phyloP scores from a whole-genome alignment of 1,140 invertebrate genomes.

The Wasmannia auropunctata region DNA sequence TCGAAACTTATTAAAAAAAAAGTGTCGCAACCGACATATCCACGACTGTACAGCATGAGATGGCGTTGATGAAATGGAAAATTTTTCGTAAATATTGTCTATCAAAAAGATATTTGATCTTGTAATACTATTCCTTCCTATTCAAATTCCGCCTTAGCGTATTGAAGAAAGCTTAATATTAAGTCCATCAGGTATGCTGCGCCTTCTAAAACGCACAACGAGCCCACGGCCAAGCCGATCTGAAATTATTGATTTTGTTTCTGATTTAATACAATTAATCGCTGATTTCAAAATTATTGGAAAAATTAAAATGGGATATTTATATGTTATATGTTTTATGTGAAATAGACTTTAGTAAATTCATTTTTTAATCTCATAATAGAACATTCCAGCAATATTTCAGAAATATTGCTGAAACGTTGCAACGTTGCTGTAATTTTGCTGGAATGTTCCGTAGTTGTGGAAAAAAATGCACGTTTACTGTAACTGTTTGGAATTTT shows the following conservation, averaged over 20 bases:
- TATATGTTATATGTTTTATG: background rate
- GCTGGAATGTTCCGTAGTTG: no score
- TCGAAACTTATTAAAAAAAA: no score
- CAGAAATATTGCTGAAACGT: no score
- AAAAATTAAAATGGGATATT: background rate
- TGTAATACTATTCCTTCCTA: constrained; percentile 8
- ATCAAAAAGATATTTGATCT: background rate
- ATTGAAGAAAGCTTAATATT: constrained; percentile 90
- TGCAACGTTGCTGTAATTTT: no score
- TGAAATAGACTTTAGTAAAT: background rate
- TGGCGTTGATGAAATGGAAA: background rate
- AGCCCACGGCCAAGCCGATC: constrained; percentile 92
- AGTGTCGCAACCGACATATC: no score
- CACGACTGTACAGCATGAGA: no score
- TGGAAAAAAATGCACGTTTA: background rate
- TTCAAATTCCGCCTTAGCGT: constrained; percentile 87
- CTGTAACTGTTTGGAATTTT: background rate
- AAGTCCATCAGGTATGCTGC: constrained; percentile 92
- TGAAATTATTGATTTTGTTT: constrained; percentile 78
- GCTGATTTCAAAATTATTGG: background rate
- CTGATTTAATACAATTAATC: constrained; percentile 18
- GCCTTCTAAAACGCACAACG: constrained; percentile 91
- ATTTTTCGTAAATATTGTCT: background rate
- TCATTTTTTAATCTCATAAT: background rate
- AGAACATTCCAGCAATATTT: no score